A percentile compares a stretch with the other conserved stretches of the same genome.
Conservation (phyloP, 1,140 invertebrate species). For the Calliphora vicina region DNA sequence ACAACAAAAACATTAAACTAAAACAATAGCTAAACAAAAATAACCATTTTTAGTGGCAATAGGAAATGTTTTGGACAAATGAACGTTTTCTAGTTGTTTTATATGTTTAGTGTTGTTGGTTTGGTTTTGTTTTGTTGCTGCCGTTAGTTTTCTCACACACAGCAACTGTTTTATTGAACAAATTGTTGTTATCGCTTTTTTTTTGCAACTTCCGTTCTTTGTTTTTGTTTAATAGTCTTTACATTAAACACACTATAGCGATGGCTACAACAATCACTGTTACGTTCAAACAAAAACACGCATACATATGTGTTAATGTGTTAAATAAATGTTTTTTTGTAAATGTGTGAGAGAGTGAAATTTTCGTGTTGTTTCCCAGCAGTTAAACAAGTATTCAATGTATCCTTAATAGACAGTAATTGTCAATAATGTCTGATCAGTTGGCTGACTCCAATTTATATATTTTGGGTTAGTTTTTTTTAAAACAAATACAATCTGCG, state of each 20-base stretch:
- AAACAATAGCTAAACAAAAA: not conserved
- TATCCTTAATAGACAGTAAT: no score
- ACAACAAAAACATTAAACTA: not conserved
- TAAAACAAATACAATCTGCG: no score
- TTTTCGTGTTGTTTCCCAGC: no score
- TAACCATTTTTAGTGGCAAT: not conserved
- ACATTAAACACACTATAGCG: not conserved
- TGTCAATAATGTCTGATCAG: no score
- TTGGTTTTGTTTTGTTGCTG: not conserved
- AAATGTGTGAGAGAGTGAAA: no score
- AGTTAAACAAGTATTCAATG: no score
- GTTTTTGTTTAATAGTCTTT: not conserved
- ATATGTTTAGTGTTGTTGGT: not conserved
- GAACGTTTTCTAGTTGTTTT: not conserved
- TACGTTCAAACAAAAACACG: no score
- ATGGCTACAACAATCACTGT: not conserved
- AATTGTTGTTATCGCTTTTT: not conserved
- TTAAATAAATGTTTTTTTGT: not conserved
- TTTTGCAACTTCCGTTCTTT: not conserved
- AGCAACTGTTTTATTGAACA: not conserved
- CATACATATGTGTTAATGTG: not conserved
- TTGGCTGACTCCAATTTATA: no score
- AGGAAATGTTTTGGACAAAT: slow-evolving; percentile 13
- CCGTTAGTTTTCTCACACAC: not conserved
- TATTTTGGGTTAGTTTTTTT: no score